A percentile compares a stretch with the other conserved stretches of the same genome.
phyloP scores from a whole-genome alignment of 2,888 invertebrate species.

The Nematopogon swammerdamellus region DNA sequence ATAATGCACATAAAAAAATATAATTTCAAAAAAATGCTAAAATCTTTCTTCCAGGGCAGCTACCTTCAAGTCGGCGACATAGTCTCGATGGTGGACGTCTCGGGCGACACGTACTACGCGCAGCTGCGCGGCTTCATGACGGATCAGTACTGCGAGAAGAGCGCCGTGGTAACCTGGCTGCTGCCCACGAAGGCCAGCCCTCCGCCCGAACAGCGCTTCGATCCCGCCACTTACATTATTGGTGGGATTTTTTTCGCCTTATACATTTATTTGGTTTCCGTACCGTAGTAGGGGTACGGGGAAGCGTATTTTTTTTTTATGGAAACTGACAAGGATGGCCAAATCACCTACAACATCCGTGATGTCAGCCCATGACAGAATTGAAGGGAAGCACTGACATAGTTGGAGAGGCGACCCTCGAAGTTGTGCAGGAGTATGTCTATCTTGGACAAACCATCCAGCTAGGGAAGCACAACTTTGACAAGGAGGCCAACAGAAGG shows the following conservation, averaged over 20 bases:
- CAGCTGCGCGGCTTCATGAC: conserved; percentile 86
- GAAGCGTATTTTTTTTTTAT: too few relatives aligned
- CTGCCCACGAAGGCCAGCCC: conserved; percentile 82
- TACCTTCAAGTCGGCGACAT: conserved; percentile 91
- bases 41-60: conserved; percentile 52
- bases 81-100: conserved; percentile 76
- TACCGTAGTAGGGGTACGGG: too few relatives aligned
- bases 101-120: conserved; percentile 79
- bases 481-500: too few relatives aligned
- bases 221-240: conserved; percentile 85
- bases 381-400: too few relatives aligned
- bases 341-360: too few relatives aligned
- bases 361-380: too few relatives aligned
- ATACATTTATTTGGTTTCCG: neutral
- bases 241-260: conserved; percentile 52
- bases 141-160: conserved; percentile 92
- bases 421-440: too few relatives aligned
- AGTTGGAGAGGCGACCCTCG: too few relatives aligned
- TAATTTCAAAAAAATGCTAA: conserved; percentile 1
- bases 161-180: conserved; percentile 89
- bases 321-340: too few relatives aligned
- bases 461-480: too few relatives aligned
- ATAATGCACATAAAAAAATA: too few relatives aligned
- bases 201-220: conserved; percentile 73
- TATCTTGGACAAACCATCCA: too few relatives aligned